Evolutionary conservation across 2,797 vertebrate species (phyloP), one percentile per base, ranked within the genome.

Genomic region (Hemitrygon akajei): DNA sequence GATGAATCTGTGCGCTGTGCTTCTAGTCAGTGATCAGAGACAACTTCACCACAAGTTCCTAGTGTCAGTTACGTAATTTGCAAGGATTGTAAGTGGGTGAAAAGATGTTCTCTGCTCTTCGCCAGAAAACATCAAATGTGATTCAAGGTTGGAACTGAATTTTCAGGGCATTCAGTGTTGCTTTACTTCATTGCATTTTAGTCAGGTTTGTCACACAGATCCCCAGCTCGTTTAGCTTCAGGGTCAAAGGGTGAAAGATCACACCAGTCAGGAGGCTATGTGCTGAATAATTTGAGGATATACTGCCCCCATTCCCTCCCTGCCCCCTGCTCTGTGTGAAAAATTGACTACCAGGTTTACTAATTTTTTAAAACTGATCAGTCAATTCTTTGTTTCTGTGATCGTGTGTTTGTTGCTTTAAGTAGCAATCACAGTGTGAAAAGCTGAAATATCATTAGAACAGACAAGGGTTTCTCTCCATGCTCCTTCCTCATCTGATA

Each of bases 371-470:
- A 37, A 89, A 37, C 71, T 69, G 86, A 18, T 89, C 86, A 89
- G 86, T 69, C 60, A 60, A 89, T 22, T 63, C 86, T 66, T 69
- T 69, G 63, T 69, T 18, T 0, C n/a, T 37, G 34, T 95, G 94
- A 93, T 95, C 94, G 94, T 94, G 80, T 95, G 96, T 95, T 96
- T 96, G 96, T 96, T 96, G 96, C 96, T 95, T 96, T 96, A 96
- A 94, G 95, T 95, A 95, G 94, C 94, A 95, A 95, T 95, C 96
- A 73, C 95, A 96, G 95, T 95, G 0, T 95, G 95, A 96, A 95
- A 95, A 95, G 95, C 95, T 95, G 95, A 95, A 96, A 95, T 93
- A 95, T 96, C 93, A 25, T 94, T 94, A 94, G 94, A 95, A 94
- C 94, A 95, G 94, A 94, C 10, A 66, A 95, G 94, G 94, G 95